Evolutionary conservation across 2,797 vertebrate species (phyloP).

Genomic region (Gymnoscopelus microlampas): DNA sequence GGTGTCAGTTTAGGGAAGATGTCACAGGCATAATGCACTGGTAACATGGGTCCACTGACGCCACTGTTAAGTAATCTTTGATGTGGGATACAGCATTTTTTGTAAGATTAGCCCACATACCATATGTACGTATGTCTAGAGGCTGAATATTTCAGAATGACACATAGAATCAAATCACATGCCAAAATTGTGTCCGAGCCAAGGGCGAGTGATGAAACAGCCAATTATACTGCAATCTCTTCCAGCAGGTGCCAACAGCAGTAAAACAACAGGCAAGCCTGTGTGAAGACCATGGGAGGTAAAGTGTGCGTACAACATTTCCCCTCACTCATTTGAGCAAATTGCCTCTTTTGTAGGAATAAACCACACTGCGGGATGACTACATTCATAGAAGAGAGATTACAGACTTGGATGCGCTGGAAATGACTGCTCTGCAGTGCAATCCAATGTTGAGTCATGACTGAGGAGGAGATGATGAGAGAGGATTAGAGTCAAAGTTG

Average conservation of each 20-base stretch:
- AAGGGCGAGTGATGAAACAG: slow-evolving; percentile 22
- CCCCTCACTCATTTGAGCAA: slow-evolving; percentile 27
- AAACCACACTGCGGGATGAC: slow-evolving; percentile 44
- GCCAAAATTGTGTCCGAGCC: slow-evolving; percentile 20
- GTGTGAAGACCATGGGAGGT: slow-evolving; percentile 35
- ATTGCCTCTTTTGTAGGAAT: slow-evolving; percentile 35
- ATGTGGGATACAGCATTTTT: slow-evolving; percentile 43
- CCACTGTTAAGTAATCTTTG: slow-evolving; percentile 31
- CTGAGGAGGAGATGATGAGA: slow-evolving; percentile 40
- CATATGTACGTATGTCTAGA: neutral
- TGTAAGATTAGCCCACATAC: slow-evolving; percentile 12
- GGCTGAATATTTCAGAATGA: slow-evolving; percentile 38
- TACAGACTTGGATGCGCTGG: slow-evolving; percentile 40
- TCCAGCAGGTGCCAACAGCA: slow-evolving; percentile 36
- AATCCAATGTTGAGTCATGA: slow-evolving; percentile 33
- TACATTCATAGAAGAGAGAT: slow-evolving; percentile 48
- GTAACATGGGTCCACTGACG: slow-evolving; percentile 35
- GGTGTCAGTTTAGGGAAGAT: slow-evolving; percentile 43
- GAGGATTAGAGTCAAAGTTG: slow-evolving; percentile 53
- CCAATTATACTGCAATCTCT: slow-evolving; percentile 31
- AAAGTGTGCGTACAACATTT: slow-evolving; percentile 12
- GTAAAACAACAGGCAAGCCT: slow-evolving; percentile 28
- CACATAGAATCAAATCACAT: slow-evolving; percentile 31
- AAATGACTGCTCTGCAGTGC: slow-evolving; percentile 44
- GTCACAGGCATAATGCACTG: slow-evolving; percentile 37